Evolutionary conservation across 1,140 invertebrate species (phyloP).

Genomic region (Spodoptera litura): DNA sequence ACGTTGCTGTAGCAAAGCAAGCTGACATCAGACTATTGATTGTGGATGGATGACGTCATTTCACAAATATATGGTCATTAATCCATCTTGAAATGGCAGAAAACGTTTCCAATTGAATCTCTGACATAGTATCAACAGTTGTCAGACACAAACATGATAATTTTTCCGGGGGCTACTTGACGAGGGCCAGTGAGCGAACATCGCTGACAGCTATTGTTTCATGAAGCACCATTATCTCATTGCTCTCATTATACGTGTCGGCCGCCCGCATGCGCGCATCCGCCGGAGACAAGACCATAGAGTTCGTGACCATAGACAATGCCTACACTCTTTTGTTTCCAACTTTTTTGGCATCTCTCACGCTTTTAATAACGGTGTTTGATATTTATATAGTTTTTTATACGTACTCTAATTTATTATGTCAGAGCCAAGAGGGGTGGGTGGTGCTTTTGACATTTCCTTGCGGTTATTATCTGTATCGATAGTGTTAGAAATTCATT

Average conservation of each 20-base stretch:
- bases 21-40: too few relatives aligned
- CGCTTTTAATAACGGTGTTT: constrained; percentile 29
- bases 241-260: constrained; percentile 66
- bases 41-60: too few relatives aligned
- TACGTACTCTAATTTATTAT: too few relatives aligned
- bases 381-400: constrained; percentile 25
- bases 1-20: too few relatives aligned
- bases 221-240: constrained; percentile 75
- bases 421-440: too few relatives aligned
- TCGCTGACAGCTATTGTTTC: constrained; percentile 67
- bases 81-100: too few relatives aligned
- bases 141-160: constrained; percentile 42
- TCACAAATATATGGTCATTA: too few relatives aligned
- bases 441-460: too few relatives aligned
- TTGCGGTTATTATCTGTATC: too few relatives aligned
- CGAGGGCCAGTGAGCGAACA: constrained; percentile 51
- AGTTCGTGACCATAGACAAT: constrained; percentile 76
- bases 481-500: too few relatives aligned
- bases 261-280: constrained; percentile 76
- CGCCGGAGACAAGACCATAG: constrained; percentile 64
- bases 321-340: constrained; percentile 44
- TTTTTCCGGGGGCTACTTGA: constrained; percentile 53
- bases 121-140: constrained; percentile 15
- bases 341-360: constrained; percentile 44
- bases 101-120: too few relatives aligned